These are phyloP conservation scores for Molothrus aeneus DNA, from an alignment of 2,797 vertebrate species.

Conservation along the genomic window DNA sequence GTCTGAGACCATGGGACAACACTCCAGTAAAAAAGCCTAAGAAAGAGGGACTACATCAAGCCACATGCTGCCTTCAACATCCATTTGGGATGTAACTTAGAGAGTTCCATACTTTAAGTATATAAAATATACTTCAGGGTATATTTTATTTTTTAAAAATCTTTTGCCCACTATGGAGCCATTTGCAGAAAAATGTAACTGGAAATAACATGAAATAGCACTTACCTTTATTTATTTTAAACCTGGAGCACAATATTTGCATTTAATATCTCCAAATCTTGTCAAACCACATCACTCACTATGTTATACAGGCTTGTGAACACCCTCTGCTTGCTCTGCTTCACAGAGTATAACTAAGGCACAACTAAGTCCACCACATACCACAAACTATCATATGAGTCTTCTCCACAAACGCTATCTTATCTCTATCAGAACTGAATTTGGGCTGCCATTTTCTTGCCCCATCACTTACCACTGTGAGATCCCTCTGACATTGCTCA, in stretches of 20 bases:
- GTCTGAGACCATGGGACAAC: neutral
- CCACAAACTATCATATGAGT: neutral
- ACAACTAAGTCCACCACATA: neutral
- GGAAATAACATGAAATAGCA: neutral
- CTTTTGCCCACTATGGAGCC: neutral
- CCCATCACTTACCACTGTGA: neutral
- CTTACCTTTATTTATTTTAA: neutral
- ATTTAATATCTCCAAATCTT: neutral
- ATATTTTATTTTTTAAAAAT: neutral
- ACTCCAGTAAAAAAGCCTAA: neutral
- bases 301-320: neutral
- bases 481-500: neutral
- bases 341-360: neutral
- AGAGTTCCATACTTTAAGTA: neutral
- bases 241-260: neutral
- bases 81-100: neutral
- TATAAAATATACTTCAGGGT: neutral
- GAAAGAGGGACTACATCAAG: neutral
- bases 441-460: neutral
- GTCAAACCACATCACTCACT: neutral
- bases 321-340: neutral
- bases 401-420: neutral
- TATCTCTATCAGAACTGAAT: neutral
- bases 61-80: neutral
- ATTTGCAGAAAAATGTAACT: neutral